Evolutionary conservation across 2,113 vertebrate species (phyloP), one percentile per base, ranked within the genome.

Genomic region (Cavia aperea): DNA sequence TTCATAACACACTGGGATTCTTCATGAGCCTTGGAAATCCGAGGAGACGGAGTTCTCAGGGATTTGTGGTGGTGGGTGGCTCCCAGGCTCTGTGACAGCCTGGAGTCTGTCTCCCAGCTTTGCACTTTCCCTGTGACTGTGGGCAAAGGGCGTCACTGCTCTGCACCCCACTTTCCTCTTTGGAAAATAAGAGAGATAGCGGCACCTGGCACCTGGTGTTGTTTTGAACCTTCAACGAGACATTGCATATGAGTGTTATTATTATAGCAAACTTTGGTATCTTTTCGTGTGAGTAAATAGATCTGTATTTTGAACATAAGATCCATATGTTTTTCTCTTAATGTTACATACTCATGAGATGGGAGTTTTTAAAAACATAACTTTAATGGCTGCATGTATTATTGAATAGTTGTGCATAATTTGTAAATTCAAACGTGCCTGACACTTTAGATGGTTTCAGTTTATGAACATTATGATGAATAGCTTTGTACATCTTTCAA

Each of bases 11-110:
- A 90, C 65, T 72, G 75, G 63, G n/a, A 33, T 90, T 56, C 43
- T 83, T 92, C 36, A 81, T 49, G 68, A 95, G 15, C 65, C 56
- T 93, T 94, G 56, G 21, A 87, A 68, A 43, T 89, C 31, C 79
- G 88, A 89, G 49, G 72, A 87, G n/a, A 62, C 58, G n/a, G 77
- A 70, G 54, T 43, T 46, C 19, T 54, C 58, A 81, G 58, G 60
- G 43, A 15, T 73, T 77, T 70, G 15, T 51, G 60, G 51, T 89
- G 23, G 2, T 46, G 1, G 31, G 29, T 8, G 7, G 51, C 51
- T 29, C 13, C 7, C 3, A 39, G 13, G 4, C n/a, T 73, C 56
- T 43, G 88, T 65, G 56, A 19, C 60, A 49, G 51, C 65, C 83
- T 60, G 46, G 54, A 70, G 49, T 85, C 93, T 15, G 19, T 66